Evolutionary conservation across 2,113 vertebrate genomes (phyloP).

Genomic region (Aphelocoma coerulescens): DNA sequence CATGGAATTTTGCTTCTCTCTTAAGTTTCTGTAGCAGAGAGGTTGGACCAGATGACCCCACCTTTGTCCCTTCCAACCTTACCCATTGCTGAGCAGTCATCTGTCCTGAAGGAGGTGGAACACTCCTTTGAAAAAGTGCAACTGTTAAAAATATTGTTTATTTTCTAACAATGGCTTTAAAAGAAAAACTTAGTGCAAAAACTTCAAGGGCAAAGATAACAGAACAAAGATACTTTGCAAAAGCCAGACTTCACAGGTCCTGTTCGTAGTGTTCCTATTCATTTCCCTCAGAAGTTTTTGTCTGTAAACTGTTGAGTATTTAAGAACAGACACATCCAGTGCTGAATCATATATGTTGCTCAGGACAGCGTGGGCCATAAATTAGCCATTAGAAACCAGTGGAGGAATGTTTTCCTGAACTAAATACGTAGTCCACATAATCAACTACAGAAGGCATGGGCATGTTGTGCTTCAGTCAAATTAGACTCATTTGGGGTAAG

Average conservation of each 20-base stretch:
- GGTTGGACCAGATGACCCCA: neutral
- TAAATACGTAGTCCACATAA: neutral
- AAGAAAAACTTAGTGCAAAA: neutral
- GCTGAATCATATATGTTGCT: neutral
- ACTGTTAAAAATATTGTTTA: neutral
- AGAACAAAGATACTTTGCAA: neutral
- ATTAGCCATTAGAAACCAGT: neutral
- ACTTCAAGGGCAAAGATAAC: neutral
- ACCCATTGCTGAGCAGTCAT: neutral
- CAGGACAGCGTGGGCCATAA: neutral
- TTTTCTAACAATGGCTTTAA: neutral
- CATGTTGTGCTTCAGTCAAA: neutral
- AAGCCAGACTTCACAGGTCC: neutral
- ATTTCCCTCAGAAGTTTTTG: neutral
- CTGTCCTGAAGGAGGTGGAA: neutral
- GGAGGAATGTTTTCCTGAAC: neutral
- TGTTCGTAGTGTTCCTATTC: neutral
- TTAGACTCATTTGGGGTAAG: neutral
- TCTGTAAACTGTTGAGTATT: neutral
- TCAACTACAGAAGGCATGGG: fast-evolving
- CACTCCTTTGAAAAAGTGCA: neutral
- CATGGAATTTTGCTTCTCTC: neutral
- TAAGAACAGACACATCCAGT: neutral
- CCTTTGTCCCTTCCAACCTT: neutral
- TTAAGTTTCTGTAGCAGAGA: neutral